Conservation (phyloP, 2,888 invertebrate species). For the Glyphotaelius pellucidus region DNA sequence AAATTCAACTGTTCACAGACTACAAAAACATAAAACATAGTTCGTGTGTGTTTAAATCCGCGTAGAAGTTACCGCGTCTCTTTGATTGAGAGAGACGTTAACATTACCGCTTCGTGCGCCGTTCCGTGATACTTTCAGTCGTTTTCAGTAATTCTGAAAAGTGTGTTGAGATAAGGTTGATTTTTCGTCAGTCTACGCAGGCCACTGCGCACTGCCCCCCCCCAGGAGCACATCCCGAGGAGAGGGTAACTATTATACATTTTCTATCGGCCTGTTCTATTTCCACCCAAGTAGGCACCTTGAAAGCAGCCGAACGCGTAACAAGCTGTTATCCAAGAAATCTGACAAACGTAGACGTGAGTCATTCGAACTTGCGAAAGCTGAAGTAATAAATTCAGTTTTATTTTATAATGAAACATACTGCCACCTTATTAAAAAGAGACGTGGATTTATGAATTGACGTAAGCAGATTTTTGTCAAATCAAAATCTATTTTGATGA, state of each 20-base stretch:
- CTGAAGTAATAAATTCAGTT: neutral
- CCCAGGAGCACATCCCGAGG: neutral
- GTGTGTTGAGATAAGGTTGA: neutral
- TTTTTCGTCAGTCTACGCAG: neutral
- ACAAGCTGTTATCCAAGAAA: neutral
- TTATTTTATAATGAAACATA: neutral
- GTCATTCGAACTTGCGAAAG: neutral
- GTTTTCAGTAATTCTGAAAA: neutral
- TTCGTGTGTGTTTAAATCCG: neutral
- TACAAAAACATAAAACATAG: neutral
- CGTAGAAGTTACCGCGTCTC: neutral
- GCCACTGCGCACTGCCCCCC: neutral
- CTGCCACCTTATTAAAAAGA: neutral
- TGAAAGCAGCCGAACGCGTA: neutral
- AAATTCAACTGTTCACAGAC: neutral
- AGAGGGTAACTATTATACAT: neutral
- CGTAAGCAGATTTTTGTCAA: neutral
- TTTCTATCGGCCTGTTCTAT: neutral
- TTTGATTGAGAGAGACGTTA: neutral
- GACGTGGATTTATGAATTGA: neutral
- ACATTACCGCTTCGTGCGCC: neutral
- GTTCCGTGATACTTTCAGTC: neutral
- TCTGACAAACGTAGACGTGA: neutral
- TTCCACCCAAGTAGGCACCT: neutral
- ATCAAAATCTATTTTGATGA: neutral